Evolutionary conservation across 2,888 invertebrate species (phyloP).

Genomic region (Hesperia comma): DNA sequence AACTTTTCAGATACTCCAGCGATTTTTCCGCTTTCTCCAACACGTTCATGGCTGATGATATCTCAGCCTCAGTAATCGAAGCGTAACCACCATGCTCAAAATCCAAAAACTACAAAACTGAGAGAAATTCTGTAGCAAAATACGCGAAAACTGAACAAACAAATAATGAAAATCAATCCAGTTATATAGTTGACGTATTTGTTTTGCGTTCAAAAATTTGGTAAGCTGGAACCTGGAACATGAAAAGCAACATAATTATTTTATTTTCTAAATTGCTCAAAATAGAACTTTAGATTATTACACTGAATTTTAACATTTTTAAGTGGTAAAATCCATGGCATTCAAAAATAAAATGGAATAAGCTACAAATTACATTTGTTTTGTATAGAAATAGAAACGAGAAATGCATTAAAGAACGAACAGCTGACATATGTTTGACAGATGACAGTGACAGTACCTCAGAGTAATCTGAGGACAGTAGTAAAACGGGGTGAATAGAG

Average conservation of each 20-base stretch:
- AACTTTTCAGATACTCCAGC: conserved; percentile 72
- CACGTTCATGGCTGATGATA: conserved; percentile 67
- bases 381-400: too few species aligned
- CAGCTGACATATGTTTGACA: too few species aligned
- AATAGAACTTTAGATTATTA: too few species aligned
- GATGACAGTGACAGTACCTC: too few species aligned
- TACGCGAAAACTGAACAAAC: conserved; percentile 46
- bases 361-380: background rate
- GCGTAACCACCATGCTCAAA: conserved; percentile 50
- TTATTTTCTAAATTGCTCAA: too few species aligned
- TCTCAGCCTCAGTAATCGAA: conserved; percentile 47
- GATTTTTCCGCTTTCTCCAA: conserved; percentile 80
- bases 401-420: too few species aligned
- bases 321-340: background rate
- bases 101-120: conserved; percentile 37
- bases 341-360: background rate
- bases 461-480: too few species aligned
- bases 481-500: too few species aligned
- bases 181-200: conserved; percentile 37
- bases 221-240: too few species aligned
- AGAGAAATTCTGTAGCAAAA: conserved; percentile 50
- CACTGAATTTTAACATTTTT: background rate
- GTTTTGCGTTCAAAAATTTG: conserved; percentile 12
- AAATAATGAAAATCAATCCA: conserved; percentile 64
- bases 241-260: too few species aligned